A percentile compares a stretch with the other conserved stretches of the same genome.
phyloP scores from a whole-genome alignment of 2,113 vertebrate species.

The Pluvianellus socialis region DNA sequence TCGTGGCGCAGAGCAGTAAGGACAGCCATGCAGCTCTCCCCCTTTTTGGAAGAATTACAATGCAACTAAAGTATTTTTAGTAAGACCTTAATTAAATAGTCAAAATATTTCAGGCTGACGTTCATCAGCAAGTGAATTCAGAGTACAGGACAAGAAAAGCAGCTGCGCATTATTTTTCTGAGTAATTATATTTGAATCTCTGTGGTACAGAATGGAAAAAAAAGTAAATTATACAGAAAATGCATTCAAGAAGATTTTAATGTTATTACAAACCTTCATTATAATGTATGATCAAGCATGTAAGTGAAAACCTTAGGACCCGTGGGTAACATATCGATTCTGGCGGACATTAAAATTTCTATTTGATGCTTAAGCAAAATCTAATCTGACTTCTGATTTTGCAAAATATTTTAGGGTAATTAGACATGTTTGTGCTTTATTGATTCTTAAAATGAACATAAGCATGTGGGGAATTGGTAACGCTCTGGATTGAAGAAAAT shows the following conservation, averaged over 20 bases:
- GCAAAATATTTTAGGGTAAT: slow-evolving; percentile 62
- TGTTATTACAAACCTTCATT: slow-evolving; percentile 35
- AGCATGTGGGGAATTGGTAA: slow-evolving; percentile 45
- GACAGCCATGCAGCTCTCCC: not conserved
- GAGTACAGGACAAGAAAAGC: slow-evolving; percentile 6
- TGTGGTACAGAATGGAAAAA: not conserved
- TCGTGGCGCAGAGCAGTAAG: fast-evolving
- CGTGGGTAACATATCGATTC: slow-evolving; percentile 1
- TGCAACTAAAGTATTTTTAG: not conserved
- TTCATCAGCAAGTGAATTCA: slow-evolving; percentile 6
- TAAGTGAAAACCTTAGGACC: slow-evolving; percentile 36
- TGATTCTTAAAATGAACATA: slow-evolving; percentile 56
- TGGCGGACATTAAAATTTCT: slow-evolving; percentile 36
- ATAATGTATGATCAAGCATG: slow-evolving; percentile 52
- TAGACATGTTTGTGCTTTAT: slow-evolving; percentile 55
- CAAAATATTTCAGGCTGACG: slow-evolving; percentile 31
- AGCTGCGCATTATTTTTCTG: slow-evolving; percentile 27
- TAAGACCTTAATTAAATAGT: slow-evolving; percentile 20
- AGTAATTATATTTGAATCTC: slow-evolving; percentile 44
- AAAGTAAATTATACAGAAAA: slow-evolving; percentile 40
- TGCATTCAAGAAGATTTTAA: slow-evolving; percentile 23
- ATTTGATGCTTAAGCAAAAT: slow-evolving; percentile 58
- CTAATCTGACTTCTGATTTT: slow-evolving; percentile 60
- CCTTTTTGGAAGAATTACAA: not conserved
- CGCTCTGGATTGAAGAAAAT: not conserved